Conservation (phyloP, 1,140 invertebrate genomes). For the Aphidius gifuensis region DNA sequence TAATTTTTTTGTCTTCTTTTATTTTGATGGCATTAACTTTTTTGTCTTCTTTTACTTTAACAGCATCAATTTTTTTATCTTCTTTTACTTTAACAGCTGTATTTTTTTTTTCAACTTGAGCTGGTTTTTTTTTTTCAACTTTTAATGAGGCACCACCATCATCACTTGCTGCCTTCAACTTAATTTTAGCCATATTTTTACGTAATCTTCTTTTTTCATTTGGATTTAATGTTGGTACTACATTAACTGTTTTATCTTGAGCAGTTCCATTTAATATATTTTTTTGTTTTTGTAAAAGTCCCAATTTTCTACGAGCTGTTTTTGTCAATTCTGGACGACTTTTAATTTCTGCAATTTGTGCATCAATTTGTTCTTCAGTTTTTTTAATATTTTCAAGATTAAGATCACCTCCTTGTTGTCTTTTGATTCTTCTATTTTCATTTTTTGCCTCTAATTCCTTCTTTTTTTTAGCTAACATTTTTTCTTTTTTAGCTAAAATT, state of each 20-base stretch:
- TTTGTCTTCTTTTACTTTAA: constrained; percentile 24
- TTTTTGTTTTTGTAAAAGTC: constrained; percentile 31
- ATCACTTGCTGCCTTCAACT: background rate
- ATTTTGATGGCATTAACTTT: constrained; percentile 28
- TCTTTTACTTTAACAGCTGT: constrained; percentile 37
- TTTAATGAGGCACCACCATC: background rate
- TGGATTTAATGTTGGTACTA: constrained; percentile 16
- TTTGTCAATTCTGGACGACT: constrained; percentile 28
- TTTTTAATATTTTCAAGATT: constrained; percentile 21
- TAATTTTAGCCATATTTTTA: background rate
- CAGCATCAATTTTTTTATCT: constrained; percentile 1
- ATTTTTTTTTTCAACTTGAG: constrained; percentile 37
- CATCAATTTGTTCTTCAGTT: constrained; percentile 29
- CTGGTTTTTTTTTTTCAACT: constrained; percentile 22
- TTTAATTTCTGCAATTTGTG: constrained; percentile 31
- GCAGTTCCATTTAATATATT: constrained; percentile 24
- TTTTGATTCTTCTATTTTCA: constrained; percentile 5
- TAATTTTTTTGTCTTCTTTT: constrained; percentile 38
- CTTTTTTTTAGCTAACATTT: background rate
- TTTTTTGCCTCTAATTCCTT: constrained; percentile 8
- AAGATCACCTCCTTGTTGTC: constrained; percentile 14
- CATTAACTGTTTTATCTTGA: constrained; percentile 40
- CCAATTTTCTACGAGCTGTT: constrained; percentile 34
- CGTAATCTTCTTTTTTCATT: background rate
- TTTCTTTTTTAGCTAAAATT: constrained; percentile 2